Evolutionary conservation across 2,113 vertebrate genomes (phyloP).

Genomic region (Osmerus eperlanus): DNA sequence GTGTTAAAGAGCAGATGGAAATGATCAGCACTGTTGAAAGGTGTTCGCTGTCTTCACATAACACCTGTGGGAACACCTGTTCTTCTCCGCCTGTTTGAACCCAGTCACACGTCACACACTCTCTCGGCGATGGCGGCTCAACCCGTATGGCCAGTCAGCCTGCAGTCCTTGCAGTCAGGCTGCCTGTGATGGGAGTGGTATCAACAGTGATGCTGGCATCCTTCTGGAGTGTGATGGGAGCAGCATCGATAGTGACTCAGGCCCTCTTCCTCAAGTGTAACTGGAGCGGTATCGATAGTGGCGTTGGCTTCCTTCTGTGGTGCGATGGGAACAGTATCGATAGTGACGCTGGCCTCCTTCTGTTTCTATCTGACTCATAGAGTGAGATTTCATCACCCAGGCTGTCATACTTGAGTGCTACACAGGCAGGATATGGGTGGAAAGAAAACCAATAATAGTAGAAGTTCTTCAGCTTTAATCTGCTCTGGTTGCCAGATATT

Average conservation of each 20-base stretch:
- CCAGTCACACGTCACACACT: slow-evolving; percentile 28
- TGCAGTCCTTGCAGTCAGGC: slow-evolving; percentile 14
- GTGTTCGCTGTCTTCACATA: slow-evolving; percentile 13
- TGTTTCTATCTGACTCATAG: slow-evolving; percentile 41
- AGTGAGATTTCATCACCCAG: slow-evolving; percentile 36
- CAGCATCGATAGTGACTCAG: slow-evolving; percentile 31
- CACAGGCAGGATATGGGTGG: slow-evolving; percentile 20
- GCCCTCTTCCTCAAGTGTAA: slow-evolving; percentile 27
- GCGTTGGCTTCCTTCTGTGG: slow-evolving; percentile 27
- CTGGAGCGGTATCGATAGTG: slow-evolving; percentile 28
- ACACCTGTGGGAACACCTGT: slow-evolving; percentile 33
- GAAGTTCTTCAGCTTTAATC: slow-evolving; percentile 42
- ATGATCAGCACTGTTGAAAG: slow-evolving; percentile 17
- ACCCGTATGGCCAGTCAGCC: slow-evolving; percentile 44
- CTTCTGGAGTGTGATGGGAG: slow-evolving; percentile 27
- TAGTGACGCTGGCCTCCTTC: slow-evolving; percentile 33
- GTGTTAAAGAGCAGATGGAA: not conserved
- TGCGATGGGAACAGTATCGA: slow-evolving; percentile 37
- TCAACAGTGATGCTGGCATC: slow-evolving; percentile 35
- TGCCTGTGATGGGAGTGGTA: slow-evolving; percentile 3
- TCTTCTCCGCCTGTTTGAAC: slow-evolving; percentile 11
- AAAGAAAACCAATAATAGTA: slow-evolving; percentile 53
- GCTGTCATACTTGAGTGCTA: slow-evolving; percentile 40
- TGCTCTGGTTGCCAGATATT: slow-evolving; percentile 23
- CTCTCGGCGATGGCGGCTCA: slow-evolving; percentile 31